phyloP scores from a whole-genome alignment of 2,797 vertebrate species.

The Mus spretus region DNA sequence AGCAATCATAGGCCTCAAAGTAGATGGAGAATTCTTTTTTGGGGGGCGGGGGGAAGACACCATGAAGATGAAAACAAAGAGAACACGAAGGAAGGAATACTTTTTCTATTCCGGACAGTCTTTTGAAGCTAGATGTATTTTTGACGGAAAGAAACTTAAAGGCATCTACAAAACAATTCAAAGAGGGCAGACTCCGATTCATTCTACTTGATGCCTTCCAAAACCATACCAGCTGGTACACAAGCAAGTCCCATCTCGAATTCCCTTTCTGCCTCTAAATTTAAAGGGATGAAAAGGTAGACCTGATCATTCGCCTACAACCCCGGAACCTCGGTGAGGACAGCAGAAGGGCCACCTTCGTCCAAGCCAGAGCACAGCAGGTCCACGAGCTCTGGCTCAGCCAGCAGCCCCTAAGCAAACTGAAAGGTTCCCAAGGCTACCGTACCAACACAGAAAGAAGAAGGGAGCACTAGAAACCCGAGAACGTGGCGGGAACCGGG shows the following conservation, averaged over 20 bases:
- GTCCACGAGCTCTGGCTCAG: neutral
- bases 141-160: neutral
- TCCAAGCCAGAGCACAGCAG: neutral
- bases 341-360: neutral
- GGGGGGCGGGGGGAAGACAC: neutral
- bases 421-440: neutral
- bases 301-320: neutral
- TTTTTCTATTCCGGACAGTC: neutral
- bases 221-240: neutral
- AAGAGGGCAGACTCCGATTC: neutral
- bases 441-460: rapidly evolving
- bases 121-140: neutral
- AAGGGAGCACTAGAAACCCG: rapidly evolving
- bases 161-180: neutral
- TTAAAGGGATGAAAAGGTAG: conserved; percentile 16
- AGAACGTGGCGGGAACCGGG: rapidly evolving
- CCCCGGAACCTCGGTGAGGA: neutral
- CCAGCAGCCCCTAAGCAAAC: neutral
- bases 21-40: neutral
- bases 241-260: neutral
- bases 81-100: neutral
- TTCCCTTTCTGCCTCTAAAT: neutral
- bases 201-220: neutral
- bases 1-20: neutral
- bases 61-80: neutral